Base-by-base conservation (phyloP, 2,797 vertebrate species). In the Acomys russatus region DNA sequence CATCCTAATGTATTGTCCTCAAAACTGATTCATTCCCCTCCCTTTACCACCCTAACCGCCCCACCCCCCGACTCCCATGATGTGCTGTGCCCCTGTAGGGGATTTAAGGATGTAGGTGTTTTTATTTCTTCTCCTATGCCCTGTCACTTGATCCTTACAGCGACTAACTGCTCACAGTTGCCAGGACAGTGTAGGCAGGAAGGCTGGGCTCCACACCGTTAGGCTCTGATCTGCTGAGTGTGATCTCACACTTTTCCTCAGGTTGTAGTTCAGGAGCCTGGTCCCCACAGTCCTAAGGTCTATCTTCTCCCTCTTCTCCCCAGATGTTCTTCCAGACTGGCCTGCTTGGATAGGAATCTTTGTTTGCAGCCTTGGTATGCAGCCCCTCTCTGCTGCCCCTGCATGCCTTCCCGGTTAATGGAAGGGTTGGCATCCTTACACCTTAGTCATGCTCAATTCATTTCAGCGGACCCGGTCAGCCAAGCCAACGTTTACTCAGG, bases 401-500 rank as follows among this genome's bases (percentile, higher is more conserved):
- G 84, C 84, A 6, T 93, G 82, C 96, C 89, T 97, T 92, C 70
- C 86, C 92, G 84, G 91, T 96, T 97, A 98, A 98, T 97, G 95
- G 96, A 97, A 97, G 80, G 70, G 51, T 88, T 97, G 97, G 98
- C 97, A 97, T 74, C 87, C 70, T 23, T 61, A 30, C 7, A 88
- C 80, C 84, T 96, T 90, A 92, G 89, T 96, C 94, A 90, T 96
- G 91, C 82, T 95, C 95, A 97, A 61, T 97, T 96, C 95, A 80
- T 94, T 77, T 94, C 35, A 86, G 90, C n/a, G 68, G 66, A 71
- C n/a, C 9, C 2, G 95, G 91, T 91, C 94, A 95, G 96, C 94
- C 96, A 97, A 97, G 96, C 91, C 94, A 97, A 86, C 68, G 20
- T 97, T 98, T 97, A 97, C 88, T 97, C 95, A 96, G 96, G 96